Evolutionary conservation across 2,113 vertebrate species (phyloP), one percentile per base, ranked within the genome.

Genomic region (Pipa parva): DNA sequence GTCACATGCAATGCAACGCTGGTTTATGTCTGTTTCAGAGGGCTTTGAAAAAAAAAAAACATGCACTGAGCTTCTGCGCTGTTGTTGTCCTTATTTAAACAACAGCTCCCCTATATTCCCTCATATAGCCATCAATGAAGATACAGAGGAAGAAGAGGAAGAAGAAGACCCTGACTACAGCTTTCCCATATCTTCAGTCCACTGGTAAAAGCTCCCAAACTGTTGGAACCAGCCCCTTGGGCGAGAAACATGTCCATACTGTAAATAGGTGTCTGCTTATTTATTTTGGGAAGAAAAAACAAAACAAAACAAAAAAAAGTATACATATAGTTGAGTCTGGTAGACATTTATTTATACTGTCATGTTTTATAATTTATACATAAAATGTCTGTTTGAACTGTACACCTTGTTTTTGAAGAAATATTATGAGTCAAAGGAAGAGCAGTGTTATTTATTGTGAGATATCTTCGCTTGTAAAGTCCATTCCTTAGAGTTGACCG

Each of bases 301-400:
- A n/a, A n/a, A n/a, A n/a, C n/a, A n/a, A n/a, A n/a, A n/a, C n/a
- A 89, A 96, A 36, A 36, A 9, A 89, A 96, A 95, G 87, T 95
- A 94, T 93, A 93, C 93, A 90, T 92, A 91, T 94, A 97, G 93
- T 94, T 93, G 93, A 96, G 92, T 96, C 91, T 92, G 74, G 88
- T 97, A 93, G 92, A 96, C 94, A 91, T 98, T 98, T 98, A 99
- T 99, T 99, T 99, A 99, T 99, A 97, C 90, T 91, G 91, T 94
- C 88, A 89, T 95, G 92, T 92, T 98, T 95, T 95, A 93, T 98
- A 97, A 99, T 97, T 99, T 99, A 98, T 98, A 95, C 94, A 93
- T 95, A 93, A 92, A 89, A 89, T 96, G 92, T 94, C 93, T 92
- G 93, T 89, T 67, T 92, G 91, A 92, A 94, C 88, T 92, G 92